Conservation (phyloP, 2,888 invertebrate genomes). For the Nebria salina region DNA sequence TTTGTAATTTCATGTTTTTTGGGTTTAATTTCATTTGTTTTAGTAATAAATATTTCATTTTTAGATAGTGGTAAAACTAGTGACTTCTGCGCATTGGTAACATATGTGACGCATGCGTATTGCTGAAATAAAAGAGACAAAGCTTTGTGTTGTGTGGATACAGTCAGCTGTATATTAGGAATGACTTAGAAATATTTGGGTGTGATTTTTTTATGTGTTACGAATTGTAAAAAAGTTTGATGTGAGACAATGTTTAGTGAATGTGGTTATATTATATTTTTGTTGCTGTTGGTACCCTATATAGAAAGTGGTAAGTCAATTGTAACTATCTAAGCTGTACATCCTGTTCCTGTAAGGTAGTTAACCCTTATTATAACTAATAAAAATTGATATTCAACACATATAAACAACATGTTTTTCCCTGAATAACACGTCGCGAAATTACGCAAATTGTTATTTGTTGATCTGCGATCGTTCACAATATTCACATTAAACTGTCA, state of each 20-base stretch:
- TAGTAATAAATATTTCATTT: neutral
- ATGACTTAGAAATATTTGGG: constrained; percentile 64
- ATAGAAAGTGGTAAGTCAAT: constrained; percentile 75
- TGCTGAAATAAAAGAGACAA: constrained; percentile 66
- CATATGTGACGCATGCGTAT: constrained; percentile 65
- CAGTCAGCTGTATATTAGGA: constrained; percentile 69
- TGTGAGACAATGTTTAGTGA: constrained; percentile 69
- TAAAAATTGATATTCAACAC: constrained; percentile 3
- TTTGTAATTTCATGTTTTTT: neutral
- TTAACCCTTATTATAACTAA: constrained; percentile 36
- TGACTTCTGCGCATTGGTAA: constrained; percentile 30
- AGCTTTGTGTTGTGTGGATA: constrained; percentile 67
- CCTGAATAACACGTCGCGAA: neutral
- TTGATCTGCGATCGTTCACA: neutral
- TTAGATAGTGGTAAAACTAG: neutral
- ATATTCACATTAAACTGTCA: neutral
- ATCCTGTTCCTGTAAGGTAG: constrained; percentile 31
- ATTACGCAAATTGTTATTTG: neutral
- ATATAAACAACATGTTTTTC: constrained; percentile 6
- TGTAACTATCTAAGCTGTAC: constrained; percentile 32
- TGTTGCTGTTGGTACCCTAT: constrained; percentile 75
- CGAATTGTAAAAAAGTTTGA: constrained; percentile 54
- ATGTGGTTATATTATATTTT: constrained; percentile 74
- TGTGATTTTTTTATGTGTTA: constrained; percentile 53
- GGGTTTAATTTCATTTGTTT: neutral